A percentile compares a stretch with the other conserved stretches of the same genome.
These are phyloP conservation scores for Dasypogon diadema DNA, from an alignment of 2,888 invertebrate genomes.

Conservation along the genomic window DNA sequence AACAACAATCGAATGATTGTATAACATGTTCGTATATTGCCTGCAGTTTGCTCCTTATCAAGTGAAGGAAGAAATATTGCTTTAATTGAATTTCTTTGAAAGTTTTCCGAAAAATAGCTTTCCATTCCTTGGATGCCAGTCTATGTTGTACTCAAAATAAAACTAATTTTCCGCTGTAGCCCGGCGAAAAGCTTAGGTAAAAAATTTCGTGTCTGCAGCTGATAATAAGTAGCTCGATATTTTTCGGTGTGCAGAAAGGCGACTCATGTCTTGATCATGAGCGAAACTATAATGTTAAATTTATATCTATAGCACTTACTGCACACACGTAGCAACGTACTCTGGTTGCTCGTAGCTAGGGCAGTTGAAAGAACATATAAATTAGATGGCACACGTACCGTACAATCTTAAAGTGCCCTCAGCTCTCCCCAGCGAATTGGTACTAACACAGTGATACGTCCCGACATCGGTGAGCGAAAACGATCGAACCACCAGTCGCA, in stretches of 20 bases:
- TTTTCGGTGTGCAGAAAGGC: neutral
- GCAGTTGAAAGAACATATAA: neutral
- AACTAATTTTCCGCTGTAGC: neutral
- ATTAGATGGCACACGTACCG: slow-evolving; percentile 65
- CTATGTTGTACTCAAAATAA: neutral
- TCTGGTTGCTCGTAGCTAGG: neutral
- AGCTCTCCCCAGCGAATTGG: slow-evolving; percentile 76
- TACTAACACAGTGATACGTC: slow-evolving; percentile 81
- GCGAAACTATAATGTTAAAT: neutral
- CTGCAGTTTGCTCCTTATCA: neutral
- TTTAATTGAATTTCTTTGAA: slow-evolving; percentile 3
- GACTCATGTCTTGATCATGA: neutral
- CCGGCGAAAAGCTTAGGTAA: neutral
- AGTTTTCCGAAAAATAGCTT: neutral
- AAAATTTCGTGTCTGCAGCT: neutral
- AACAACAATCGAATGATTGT: neutral
- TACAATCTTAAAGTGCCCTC: slow-evolving; percentile 76
- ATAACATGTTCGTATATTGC: neutral
- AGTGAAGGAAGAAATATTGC: neutral
- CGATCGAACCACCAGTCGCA: slow-evolving; percentile 68
- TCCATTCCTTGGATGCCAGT: neutral
- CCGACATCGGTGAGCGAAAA: slow-evolving; percentile 76
- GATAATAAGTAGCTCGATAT: neutral
- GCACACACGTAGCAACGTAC: neutral
- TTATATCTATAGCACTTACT: neutral